Evolutionary conservation across 2,888 invertebrate species (phyloP), one percentile per base, ranked within the genome.

Genomic region (Plemyria rubiginata): DNA sequence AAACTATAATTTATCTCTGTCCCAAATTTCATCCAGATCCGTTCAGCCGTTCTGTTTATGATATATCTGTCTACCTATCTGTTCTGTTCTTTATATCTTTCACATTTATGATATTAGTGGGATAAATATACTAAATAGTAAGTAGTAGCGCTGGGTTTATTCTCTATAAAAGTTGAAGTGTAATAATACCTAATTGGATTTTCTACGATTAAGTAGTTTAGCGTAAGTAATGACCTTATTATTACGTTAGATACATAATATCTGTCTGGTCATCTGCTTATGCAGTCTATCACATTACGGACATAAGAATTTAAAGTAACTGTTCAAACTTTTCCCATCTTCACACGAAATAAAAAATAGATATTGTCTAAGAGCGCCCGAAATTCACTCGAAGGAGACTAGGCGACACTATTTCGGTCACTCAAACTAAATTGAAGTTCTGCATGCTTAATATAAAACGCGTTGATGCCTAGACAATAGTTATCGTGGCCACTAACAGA

Each of bases 381-480:
- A 81, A 74, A 81, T 81, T 85, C 80, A 81, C 79, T 78, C 79
- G 77, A 82, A 85, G 80, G 79, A 78, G 78, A 84, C 79, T 83
- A 80, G 81, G 80, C 79, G 79, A 75, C 84, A 87, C 88, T 90
- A 90, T 90, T 92, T 91, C 86, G 80, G 88, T 88, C 85, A 83
- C 85, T 80, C 84, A 87, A 82, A 82, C 87, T 88, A 87, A 86
- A 86, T 90, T 84, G 82, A 87, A 85, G 81, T 85, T 87, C 81
- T 82, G 79, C 81, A 85, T 82, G 88, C 92, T 88, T 84, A 89
- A 86, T 91, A 90, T 92, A 91, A 92, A 90, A 90, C 88, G 84
- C 87, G 87, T 88, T 87, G 89, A 90, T 90, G 85, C 90, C 91
- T 91, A 91, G 92, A 88, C 90, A 91, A 90, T 89, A 85, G 87